phyloP scores from a whole-genome alignment of 2,113 vertebrate genomes.

The Solenodon paradoxus region DNA sequence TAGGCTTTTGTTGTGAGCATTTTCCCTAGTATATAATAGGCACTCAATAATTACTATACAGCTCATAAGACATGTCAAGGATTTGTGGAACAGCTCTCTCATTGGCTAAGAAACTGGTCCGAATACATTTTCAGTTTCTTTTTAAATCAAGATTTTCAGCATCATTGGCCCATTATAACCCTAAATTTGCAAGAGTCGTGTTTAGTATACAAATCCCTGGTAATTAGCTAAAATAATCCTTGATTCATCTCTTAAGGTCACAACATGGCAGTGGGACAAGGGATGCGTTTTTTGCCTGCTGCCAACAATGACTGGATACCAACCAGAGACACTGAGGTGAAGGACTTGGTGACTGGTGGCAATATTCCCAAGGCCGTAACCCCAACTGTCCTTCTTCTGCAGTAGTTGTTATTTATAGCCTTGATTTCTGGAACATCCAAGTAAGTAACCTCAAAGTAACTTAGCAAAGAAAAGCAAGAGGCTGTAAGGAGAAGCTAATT shows the following conservation, averaged over 20 bases:
- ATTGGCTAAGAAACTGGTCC: neutral
- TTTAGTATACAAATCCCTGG: neutral
- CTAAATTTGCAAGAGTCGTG: neutral
- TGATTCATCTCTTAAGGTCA: neutral
- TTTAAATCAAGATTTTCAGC: neutral
- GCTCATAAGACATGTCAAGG: neutral
- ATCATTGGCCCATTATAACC: neutral
- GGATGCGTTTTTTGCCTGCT: neutral
- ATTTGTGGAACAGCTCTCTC: neutral
- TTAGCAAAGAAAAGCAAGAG: neutral
- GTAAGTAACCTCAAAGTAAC: conserved; percentile 43
- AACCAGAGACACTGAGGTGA: neutral
- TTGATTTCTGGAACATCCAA: conserved; percentile 8
- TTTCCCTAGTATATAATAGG: neutral
- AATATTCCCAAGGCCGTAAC: neutral
- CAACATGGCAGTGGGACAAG: neutral
- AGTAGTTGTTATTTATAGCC: conserved; percentile 41
- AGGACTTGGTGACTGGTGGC: neutral
- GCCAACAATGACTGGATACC: neutral
- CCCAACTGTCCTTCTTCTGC: neutral
- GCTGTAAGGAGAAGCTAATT: neutral
- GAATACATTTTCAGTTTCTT: neutral
- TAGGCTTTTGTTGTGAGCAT: neutral
- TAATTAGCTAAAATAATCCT: neutral
- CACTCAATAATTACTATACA: neutral